Evolutionary conservation across 2,888 invertebrate genomes (phyloP).

Genomic region (Macaria notata): DNA sequence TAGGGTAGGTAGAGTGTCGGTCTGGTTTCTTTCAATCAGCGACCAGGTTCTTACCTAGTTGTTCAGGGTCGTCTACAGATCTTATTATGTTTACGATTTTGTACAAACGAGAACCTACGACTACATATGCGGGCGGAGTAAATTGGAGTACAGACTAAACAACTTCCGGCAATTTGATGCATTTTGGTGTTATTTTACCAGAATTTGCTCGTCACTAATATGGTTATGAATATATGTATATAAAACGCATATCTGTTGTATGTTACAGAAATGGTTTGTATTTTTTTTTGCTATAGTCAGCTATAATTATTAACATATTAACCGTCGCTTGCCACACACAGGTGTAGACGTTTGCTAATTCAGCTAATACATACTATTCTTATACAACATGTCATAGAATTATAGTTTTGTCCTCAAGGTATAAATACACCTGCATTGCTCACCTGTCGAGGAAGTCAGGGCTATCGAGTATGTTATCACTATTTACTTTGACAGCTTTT

Average conservation of each 20-base stretch:
- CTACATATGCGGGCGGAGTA: constrained; percentile 28
- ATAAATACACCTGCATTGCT: constrained; percentile 50
- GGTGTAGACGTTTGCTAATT: no score
- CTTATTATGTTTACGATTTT: constrained; percentile 11
- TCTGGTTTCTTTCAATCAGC: constrained; percentile 28
- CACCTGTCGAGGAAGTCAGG: constrained; percentile 50
- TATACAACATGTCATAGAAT: no score
- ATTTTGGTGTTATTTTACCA: neutral
- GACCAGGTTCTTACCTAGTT: constrained; percentile 8
- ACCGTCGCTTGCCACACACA: no score
- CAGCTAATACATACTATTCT: no score
- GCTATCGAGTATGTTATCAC: constrained; percentile 3
- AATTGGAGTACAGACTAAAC: constrained; percentile 6
- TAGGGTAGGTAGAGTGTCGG: constrained; percentile 9
- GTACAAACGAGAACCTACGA: constrained; percentile 1
- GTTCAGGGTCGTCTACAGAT: constrained; percentile 13
- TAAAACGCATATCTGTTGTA: no score
- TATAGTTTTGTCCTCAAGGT: neutral
- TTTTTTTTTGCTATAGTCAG: no score
- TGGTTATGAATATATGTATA: no score
- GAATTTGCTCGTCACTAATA: no score
- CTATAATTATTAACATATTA: no score
- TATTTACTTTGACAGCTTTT: neutral
- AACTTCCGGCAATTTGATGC: neutral
- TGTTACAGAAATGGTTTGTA: no score